Percentiles rank a stretch among this genome's conserved stretches.
phyloP scores from a whole-genome alignment of 2,888 invertebrate genomes.

The Eulithis testata region DNA sequence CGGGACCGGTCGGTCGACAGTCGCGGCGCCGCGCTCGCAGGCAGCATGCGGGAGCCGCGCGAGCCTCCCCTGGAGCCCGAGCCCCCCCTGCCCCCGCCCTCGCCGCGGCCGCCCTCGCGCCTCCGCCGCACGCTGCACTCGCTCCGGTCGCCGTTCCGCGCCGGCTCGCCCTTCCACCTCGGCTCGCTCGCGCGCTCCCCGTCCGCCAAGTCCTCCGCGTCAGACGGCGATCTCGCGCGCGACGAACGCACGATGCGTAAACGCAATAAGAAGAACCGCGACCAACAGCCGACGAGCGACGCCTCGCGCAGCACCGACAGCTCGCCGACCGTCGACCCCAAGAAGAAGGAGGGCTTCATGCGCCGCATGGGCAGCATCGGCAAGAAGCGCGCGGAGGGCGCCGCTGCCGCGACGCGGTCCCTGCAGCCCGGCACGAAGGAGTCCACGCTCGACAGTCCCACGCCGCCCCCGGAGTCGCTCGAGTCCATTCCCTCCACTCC shows the following conservation, averaged over 20 bases:
- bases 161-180: constrained; percentile 82
- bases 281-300: constrained; percentile 52
- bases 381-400: constrained; percentile 62
- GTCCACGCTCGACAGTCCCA: constrained; percentile 40
- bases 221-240: constrained; percentile 79
- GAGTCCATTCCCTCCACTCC: constrained; percentile 23
- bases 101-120: constrained; percentile 65
- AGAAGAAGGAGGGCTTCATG: constrained; percentile 71
- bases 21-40: constrained; percentile 62
- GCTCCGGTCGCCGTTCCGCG: constrained; percentile 80
- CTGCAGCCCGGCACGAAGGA: constrained; percentile 49
- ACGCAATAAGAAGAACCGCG: constrained; percentile 78
- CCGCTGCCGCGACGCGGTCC: constrained; percentile 51
- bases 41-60: constrained; percentile 63
- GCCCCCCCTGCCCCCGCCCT: constrained; percentile 56
- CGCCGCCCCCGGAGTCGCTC: constrained; percentile 22
- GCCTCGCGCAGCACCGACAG: constrained; percentile 69
- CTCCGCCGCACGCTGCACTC: constrained; percentile 78
- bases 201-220: constrained; percentile 74
- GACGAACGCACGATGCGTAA: constrained; percentile 81
- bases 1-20: constrained; percentile 58
- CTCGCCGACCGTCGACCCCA: constrained; percentile 40
- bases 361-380: constrained; percentile 77
- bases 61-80: constrained; percentile 45
- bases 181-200: constrained; percentile 76